phyloP scores from a whole-genome alignment of 2,797 vertebrate genomes.

The Pelochelys cantorii region DNA sequence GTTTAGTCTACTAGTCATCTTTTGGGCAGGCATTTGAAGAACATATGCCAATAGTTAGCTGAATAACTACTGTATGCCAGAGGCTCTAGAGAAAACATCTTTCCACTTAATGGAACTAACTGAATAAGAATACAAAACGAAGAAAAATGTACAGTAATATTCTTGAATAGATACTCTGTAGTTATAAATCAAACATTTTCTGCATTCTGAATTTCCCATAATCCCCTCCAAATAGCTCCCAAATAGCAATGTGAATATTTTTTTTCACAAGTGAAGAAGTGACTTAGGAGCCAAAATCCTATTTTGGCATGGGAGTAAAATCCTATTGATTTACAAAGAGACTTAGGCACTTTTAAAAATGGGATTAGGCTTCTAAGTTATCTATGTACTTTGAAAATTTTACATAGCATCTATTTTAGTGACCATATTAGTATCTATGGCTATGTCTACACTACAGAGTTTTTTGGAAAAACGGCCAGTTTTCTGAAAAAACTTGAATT shows the following conservation, averaged over 20 bases:
- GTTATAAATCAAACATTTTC: constrained; percentile 24
- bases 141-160: constrained; percentile 27
- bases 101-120: constrained; percentile 43
- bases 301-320: neutral
- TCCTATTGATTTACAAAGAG: neutral
- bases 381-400: neutral
- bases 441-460: too few relatives aligned
- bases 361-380: neutral
- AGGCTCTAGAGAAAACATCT: constrained; percentile 5
- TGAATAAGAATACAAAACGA: constrained; percentile 27
- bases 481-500: too few relatives aligned
- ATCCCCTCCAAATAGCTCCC: constrained; percentile 42
- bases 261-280: neutral
- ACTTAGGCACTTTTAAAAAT: neutral
- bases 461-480: too few relatives aligned
- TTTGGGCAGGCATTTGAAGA: constrained; percentile 59
- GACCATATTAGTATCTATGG: neutral
- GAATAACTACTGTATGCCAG: constrained; percentile 50
- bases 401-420: neutral
- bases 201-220: constrained; percentile 18
- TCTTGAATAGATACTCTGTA: constrained; percentile 26
- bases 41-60: constrained; percentile 68
- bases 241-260: neutral
- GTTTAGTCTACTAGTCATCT: constrained; percentile 77
- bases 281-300: neutral